Base-by-base conservation (phyloP, 2,113 vertebrate genomes). In the Aptenodytes patagonicus region DNA sequence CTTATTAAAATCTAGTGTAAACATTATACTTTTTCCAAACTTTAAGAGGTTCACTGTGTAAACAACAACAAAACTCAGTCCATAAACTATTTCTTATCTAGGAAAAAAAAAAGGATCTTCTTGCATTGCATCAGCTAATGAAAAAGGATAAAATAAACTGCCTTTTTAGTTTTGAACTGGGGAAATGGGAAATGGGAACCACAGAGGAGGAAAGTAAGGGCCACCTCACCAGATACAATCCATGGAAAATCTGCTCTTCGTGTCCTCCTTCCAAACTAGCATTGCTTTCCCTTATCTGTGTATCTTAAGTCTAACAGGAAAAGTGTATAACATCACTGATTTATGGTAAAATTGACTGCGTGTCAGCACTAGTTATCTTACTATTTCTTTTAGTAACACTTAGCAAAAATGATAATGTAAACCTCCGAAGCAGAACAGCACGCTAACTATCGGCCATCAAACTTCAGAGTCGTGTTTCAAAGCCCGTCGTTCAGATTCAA, bases 401-500 rank as follows among this genome's bases (percentile, higher is more conserved):
- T 82, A 62, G 69, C 49, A 57, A 62, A 46, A 46, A 40, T 13
- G 40, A 29, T 79, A 46, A 70, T 15, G 52, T 84, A 77, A 73
- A 61, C 66, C 66, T 81, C 49, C 55, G 14, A 21, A 21, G 64
- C 65, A 6, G 61, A 58, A 22, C 38, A 68, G 31, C 31, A 1
- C 1, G 0, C 11, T 21, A 7, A 61, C 60, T 21, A 2, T 11
- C 10, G 12, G n/a, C 64, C 54, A 44, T 26, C 32, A 7, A 24
- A 44, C 65, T 25, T 52, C 42, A 31, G 68, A 44, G 38, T 42
- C 13, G 0, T 21, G 42, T 72, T 78, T 82, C 89, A 79, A 71
- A 89, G 72, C 76, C 64, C 62, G 24, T 38, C 6, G 1, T n/a
- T 73, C 47, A 42, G 26, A 17, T 36, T 29, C 75, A 22, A 31